A percentile compares a stretch with the other conserved stretches of the same genome.
phyloP scores from a whole-genome alignment of 2,888 invertebrate genomes.

The Synanthedon andrenaeformis region DNA sequence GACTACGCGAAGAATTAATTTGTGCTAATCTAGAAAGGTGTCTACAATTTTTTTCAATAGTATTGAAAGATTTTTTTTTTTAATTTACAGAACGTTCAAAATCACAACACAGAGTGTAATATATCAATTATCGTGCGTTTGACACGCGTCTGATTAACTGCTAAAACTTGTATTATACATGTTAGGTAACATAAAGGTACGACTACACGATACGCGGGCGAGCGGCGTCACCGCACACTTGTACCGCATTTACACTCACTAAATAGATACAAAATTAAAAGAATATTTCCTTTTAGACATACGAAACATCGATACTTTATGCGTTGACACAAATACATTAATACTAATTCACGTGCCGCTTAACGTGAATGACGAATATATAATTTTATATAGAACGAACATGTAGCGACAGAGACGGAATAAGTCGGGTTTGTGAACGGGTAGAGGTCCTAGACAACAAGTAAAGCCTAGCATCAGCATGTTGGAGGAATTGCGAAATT shows the following conservation, averaged over 20 bases:
- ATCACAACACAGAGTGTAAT: slow-evolving; percentile 72
- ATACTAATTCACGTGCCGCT: slow-evolving; percentile 42
- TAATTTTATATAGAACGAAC: slow-evolving; percentile 3
- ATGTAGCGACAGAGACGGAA: slow-evolving; percentile 4
- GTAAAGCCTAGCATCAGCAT: no score
- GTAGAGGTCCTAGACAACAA: slow-evolving; percentile 6
- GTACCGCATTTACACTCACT: background rate
- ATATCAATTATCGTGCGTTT: slow-evolving; percentile 65
- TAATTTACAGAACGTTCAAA: slow-evolving; percentile 70
- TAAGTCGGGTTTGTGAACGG: slow-evolving; percentile 6
- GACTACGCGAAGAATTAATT: slow-evolving; percentile 61
- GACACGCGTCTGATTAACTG: slow-evolving; percentile 47
- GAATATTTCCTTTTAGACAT: slow-evolving; percentile 69
- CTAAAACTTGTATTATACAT: slow-evolving; percentile 46
- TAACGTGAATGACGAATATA: slow-evolving; percentile 23
- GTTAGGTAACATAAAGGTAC: slow-evolving; percentile 22
- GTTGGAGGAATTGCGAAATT: no score
- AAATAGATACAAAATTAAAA: slow-evolving; percentile 67
- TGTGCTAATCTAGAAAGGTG: slow-evolving; percentile 68
- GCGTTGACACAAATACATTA: slow-evolving; percentile 56
- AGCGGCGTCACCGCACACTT: background rate
- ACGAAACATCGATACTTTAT: slow-evolving; percentile 59
- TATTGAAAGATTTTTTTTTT: slow-evolving; percentile 50
- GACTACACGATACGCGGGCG: background rate
- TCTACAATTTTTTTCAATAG: slow-evolving; percentile 54